phyloP scores from a whole-genome alignment of 2,113 vertebrate genomes.

The Orthonyx spaldingii region DNA sequence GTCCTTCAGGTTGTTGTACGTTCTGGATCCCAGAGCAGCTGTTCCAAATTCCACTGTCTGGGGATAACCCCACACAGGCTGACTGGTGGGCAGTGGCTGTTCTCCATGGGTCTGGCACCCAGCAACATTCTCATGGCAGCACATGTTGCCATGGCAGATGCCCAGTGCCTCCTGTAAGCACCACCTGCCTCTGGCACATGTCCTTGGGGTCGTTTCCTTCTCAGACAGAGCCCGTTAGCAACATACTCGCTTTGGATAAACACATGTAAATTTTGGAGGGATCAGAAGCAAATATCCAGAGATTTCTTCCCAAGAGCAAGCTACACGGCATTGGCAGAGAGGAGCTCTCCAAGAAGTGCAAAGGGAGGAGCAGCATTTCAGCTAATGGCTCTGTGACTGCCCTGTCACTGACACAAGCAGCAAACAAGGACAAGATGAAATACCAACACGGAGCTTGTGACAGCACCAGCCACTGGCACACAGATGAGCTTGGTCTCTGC shows the following conservation, averaged over 20 bases:
- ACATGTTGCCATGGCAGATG: rapidly evolving
- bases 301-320: background rate
- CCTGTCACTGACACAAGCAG: background rate
- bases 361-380: background rate
- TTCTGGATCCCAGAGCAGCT: background rate
- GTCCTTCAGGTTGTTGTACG: background rate
- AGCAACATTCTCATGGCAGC: rapidly evolving
- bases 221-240: background rate
- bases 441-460: background rate
- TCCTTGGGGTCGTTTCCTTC: rapidly evolving
- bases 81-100: background rate
- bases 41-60: background rate
- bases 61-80: too few relatives aligned
- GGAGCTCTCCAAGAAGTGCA: background rate
- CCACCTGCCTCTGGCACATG: background rate
- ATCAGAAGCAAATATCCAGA: background rate
- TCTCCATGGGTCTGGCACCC: background rate
- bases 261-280: background rate
- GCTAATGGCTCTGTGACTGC: background rate
- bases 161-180: background rate
- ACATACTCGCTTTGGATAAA: background rate
- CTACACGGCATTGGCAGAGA: rapidly evolving
- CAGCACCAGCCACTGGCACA: background rate
- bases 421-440: background rate
- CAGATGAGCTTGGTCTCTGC: background rate